Percentiles rank a stretch among this genome's conserved stretches.
phyloP scores from a whole-genome alignment of 2,113 vertebrate genomes.

The Lampris incognitus region DNA sequence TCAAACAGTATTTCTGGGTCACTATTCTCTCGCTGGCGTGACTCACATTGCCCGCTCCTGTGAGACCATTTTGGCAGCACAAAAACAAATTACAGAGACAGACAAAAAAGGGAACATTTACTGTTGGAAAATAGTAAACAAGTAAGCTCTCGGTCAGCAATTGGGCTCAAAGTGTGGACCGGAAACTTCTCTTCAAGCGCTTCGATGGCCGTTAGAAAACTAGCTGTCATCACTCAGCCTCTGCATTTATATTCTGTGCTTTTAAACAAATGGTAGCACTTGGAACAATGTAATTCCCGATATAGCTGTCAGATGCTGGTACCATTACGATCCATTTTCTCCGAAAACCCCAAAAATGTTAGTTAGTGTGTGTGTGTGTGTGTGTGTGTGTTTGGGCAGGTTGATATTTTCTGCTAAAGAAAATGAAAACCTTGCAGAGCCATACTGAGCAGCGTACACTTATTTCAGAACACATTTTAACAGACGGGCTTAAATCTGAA shows the following conservation, averaged over 20 bases:
- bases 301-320: neutral
- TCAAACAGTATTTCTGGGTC: slow-evolving; percentile 12
- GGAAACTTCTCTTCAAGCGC: neutral
- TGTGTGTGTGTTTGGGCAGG: slow-evolving; percentile 11
- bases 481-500: slow-evolving; percentile 30
- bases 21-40: slow-evolving; percentile 6
- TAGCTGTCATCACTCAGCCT: neutral
- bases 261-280: neutral
- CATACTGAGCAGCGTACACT: slow-evolving; percentile 21
- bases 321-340: neutral
- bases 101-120: neutral
- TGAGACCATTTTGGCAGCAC: slow-evolving; percentile 17
- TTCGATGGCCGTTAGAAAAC: neutral
- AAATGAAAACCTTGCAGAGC: slow-evolving; percentile 22
- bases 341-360: neutral
- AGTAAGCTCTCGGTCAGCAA: slow-evolving; percentile 16
- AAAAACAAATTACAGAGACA: neutral
- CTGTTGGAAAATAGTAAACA: slow-evolving; percentile 4
- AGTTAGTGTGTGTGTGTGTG: neutral
- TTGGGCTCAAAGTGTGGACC: slow-evolving; percentile 1
- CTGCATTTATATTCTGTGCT: neutral
- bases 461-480: slow-evolving; percentile 48
- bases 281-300: neutral
- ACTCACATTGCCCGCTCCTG: neutral
- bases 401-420: neutral